Base-by-base conservation (phyloP, 1,140 invertebrate species). In the Panulirus ornatus region DNA sequence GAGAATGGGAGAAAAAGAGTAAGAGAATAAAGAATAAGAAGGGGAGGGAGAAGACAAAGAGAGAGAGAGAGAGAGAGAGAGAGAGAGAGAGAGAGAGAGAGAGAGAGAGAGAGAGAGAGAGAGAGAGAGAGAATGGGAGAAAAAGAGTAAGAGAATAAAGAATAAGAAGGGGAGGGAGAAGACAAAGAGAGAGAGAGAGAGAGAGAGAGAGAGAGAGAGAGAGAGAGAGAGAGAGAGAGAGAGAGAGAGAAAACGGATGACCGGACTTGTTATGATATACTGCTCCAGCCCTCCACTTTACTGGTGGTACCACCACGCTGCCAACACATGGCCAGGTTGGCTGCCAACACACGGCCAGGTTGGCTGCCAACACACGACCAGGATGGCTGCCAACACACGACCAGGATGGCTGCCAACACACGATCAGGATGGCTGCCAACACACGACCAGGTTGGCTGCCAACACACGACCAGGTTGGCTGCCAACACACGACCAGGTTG, bases 71-170 rank as follows among this genome's bases (percentile, higher is more conserved):
- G 38, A 38, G 73, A 76, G 38, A 40, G 73, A 40, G 38, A 40
- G 38, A 40, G 38, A 38, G 38, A 79, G 76, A 79, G 76, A 79
- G 76, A 79, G 76, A 79, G 76, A 79, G 76, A 79, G 76, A 79
- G 76, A 79, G 76, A 79, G 76, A 79, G 76, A 79, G 73, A 76
- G 73, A 76, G 76, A 79, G 76, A 79, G 76, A 79, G 76, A 79
- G n/a, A 79, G 76, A 79, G 42, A 79, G 76, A 79, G 76, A 79
- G 42, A 51, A 1, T 2, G 42, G 6, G 42, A 76, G 73, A 76
- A 30, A 40, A n/a, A 76, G 38, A 76, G 73, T 6, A n/a, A 76
- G 73, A 76, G 73, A 40, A 27, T 2, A 34, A 78, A 34, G 27
- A 27, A 42, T n/a, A 78, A 34, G 27, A 27, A 42, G 75, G 38